Evolutionary conservation across 1,140 invertebrate genomes (phyloP), one percentile per base, ranked within the genome.

Genomic region (Drosophila pectinifera): DNA sequence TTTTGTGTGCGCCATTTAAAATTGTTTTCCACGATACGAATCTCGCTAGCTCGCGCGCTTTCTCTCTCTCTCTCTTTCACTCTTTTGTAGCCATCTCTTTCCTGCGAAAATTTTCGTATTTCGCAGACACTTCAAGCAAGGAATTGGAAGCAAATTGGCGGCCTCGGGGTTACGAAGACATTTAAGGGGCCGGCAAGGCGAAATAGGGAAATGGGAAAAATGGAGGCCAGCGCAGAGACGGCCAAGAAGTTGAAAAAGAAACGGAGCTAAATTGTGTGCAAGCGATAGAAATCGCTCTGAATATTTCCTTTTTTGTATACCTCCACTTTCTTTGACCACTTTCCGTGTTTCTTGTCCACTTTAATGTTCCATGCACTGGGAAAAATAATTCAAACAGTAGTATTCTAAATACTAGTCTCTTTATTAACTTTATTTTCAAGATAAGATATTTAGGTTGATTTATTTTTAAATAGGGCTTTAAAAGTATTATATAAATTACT

Each of bases 21-120:
- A 86, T 86, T 86, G 83, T 86, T 86, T 86, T 86, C 79, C 68
- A 48, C 77, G 83, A 86, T 86, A 88, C 84, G 84, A 86, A 86
- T 86, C 83, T 83, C 16, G 42, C 34, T 34, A 79, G 78, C 70
- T 65, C 28, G 38, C 28, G 45, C 53, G 48, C 64, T 64, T 68
- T 59, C 45, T 56, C 16, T 41, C 34, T 3, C 14, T 16, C 42
- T 0, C 22, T 14, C 26, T 11, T 20, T 39, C 20, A 13, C 5
- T 31, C 42, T 31, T 31, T 51, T 43, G 31, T 5, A 3, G 16
- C 28, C 28, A 28, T 24, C 24, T 34, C 26, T 63, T 58, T 57
- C 28, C 42, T 36, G 51, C 34, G 26, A 57, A 69, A 34, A 70
- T 70, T 72, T 72, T 57, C 63, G 49, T 43, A 56, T 64, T 70